A percentile compares a stretch with the other conserved stretches of the same genome.
phyloP scores from a whole-genome alignment of 2,888 invertebrate genomes.

The Orthosia cruda region DNA sequence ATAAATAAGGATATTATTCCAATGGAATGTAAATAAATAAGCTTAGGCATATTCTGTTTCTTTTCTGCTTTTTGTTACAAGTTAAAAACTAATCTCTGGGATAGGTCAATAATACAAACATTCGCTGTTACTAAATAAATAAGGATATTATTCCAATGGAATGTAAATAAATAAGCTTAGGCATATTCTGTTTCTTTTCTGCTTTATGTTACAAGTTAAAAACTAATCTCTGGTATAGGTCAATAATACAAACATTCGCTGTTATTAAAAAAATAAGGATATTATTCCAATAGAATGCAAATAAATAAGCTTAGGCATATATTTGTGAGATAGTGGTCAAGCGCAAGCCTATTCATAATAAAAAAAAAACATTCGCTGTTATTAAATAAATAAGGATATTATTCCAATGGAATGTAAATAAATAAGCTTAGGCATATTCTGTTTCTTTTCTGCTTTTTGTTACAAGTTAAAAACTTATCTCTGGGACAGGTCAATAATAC shows the following conservation, averaged over 20 bases:
- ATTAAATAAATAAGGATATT: no score
- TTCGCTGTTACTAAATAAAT: not conserved
- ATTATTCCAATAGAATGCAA: not conserved
- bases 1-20: not conserved
- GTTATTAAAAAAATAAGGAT: not conserved
- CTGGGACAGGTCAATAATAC: not conserved
- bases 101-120: not conserved
- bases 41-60: no score
- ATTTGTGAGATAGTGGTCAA: no score
- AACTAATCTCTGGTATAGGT: not conserved
- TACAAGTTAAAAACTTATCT: not conserved
- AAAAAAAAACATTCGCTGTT: no score
- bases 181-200: not conserved
- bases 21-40: constrained; percentile 3
- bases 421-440: no score
- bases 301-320: constrained; percentile 4
- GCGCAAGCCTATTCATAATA: no score
- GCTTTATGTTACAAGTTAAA: not conserved
- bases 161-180: not conserved
- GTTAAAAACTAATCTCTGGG: not conserved
- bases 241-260: not conserved
- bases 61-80: not conserved
- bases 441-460: not conserved
- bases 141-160: not conserved
- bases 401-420: no score